Conservation (phyloP, 2,113 vertebrate species). For the Holacanthus passer region DNA sequence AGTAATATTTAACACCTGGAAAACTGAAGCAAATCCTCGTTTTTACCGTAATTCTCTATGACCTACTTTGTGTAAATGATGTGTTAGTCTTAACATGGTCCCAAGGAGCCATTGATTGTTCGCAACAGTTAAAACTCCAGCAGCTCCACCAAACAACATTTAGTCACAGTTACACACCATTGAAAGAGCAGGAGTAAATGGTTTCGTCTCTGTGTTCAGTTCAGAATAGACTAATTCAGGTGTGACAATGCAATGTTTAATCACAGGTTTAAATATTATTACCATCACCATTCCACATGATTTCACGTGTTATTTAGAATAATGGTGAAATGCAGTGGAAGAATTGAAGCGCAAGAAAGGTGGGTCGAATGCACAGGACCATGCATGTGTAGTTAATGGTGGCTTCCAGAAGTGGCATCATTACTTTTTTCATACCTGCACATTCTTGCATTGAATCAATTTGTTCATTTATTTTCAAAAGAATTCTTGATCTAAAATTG, state of each 20-base stretch:
- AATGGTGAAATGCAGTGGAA: conserved; percentile 16
- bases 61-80: conserved; percentile 2
- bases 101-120: conserved; percentile 21
- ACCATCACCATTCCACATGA: conserved; percentile 1
- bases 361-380: not conserved
- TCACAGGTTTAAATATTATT: conserved; percentile 3
- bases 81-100: conserved; percentile 22
- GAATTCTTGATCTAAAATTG: not conserved
- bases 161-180: conserved; percentile 54
- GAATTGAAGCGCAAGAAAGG: conserved; percentile 9
- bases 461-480: not conserved
- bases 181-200: conserved; percentile 31
- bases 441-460: not conserved
- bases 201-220: conserved; percentile 18
- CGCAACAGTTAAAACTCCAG: conserved; percentile 43
- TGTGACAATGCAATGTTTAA: conserved; percentile 1
- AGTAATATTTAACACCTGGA: conserved; percentile 29
- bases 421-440: not conserved
- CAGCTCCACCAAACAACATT: conserved; percentile 54
- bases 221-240: not conserved
- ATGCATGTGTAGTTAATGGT: conserved; percentile 25
- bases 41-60: not conserved
- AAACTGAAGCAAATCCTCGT: conserved; percentile 20
- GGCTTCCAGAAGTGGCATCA: not conserved
- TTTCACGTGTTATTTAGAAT: not conserved